Percentiles rank a stretch among this genome's conserved stretches.
Evolutionary conservation across 2,113 vertebrate species (phyloP).

Genomic region (Glaucomys volans): DNA sequence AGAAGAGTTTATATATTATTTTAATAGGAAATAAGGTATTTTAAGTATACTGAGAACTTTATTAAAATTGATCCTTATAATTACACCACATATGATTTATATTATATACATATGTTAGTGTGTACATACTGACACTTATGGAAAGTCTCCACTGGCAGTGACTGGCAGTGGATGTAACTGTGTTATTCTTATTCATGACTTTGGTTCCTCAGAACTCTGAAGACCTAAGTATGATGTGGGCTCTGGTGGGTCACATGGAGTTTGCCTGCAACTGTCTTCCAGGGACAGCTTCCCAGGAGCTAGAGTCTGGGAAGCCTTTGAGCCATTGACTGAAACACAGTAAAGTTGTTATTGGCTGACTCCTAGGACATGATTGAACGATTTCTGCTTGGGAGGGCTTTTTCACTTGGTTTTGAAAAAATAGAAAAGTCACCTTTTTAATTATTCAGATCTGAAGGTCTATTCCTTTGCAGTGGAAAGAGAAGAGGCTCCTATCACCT

Average conservation of each 20-base stretch:
- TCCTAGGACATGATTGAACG: not conserved
- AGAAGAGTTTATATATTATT: not conserved
- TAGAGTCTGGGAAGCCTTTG: not conserved
- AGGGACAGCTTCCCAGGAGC: not conserved
- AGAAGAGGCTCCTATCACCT: constrained; percentile 21
- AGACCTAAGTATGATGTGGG: not conserved
- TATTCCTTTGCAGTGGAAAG: not conserved
- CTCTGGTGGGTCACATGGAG: not conserved
- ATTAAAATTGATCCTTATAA: not conserved
- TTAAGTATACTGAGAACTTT: not conserved
- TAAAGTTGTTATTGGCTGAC: not conserved
- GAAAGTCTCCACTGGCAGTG: not conserved
- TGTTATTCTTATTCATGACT: not conserved
- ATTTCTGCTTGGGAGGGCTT: not conserved
- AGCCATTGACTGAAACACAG: not conserved
- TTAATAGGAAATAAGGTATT: not conserved
- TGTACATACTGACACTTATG: not conserved
- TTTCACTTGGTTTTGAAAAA: not conserved
- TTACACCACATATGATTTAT: not conserved
- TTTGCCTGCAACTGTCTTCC: not conserved
- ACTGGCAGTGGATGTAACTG: not conserved
- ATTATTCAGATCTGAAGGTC: not conserved
- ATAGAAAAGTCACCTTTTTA: constrained; percentile 39
- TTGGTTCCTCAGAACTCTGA: not conserved
- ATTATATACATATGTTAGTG: not conserved